A percentile compares a stretch with the other conserved stretches of the same genome.
Conservation (phyloP, 1,140 invertebrate species). For the Drosophila sucinea region DNA sequence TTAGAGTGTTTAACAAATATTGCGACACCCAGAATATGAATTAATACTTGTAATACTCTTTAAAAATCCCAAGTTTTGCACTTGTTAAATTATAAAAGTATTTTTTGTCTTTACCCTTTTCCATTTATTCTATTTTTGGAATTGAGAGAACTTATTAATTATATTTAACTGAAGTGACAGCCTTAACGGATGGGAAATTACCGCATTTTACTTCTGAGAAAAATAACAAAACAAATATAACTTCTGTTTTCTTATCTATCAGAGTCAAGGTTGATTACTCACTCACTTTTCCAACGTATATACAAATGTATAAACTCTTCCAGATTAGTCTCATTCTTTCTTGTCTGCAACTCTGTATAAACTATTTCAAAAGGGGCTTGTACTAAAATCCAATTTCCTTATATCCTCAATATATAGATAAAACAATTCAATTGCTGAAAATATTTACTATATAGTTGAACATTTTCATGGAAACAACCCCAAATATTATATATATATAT, state of each 20-base stretch:
- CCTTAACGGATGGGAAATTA: background rate
- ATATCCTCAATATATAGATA: no score
- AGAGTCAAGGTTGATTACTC: slow-evolving; percentile 7
- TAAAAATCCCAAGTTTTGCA: no score
- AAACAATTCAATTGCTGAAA: background rate
- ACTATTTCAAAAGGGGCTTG: background rate
- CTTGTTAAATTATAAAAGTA: no score
- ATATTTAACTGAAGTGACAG: no score
- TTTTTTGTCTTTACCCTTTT: no score
- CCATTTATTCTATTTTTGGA: no score
- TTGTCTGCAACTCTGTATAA: background rate
- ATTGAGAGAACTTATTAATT: no score
- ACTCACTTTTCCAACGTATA: background rate
- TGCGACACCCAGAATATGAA: no score
- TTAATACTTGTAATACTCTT: no score
- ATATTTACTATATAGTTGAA: slow-evolving; percentile 1
- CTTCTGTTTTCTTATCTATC: slow-evolving; percentile 1
- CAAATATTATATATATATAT: background rate
- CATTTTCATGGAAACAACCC: background rate
- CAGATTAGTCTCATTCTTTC: background rate
- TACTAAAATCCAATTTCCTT: background rate
- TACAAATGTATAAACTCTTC: background rate
- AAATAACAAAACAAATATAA: background rate
- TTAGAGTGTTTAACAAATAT: no score
- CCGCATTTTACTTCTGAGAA: background rate